Conservation (phyloP, 1,140 invertebrate genomes). For the Daktulosphaira vitifoliae region DNA sequence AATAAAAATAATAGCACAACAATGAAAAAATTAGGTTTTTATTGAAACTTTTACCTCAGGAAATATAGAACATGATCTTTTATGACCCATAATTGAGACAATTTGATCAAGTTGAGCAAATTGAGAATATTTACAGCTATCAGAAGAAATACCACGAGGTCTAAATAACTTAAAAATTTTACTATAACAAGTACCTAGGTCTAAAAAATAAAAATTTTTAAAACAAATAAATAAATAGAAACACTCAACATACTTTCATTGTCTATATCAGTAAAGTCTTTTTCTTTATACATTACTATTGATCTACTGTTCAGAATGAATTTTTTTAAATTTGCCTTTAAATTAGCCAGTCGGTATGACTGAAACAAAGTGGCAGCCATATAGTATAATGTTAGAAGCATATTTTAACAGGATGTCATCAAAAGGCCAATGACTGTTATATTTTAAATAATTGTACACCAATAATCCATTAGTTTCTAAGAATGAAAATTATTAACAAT, state of each 20-base stretch:
- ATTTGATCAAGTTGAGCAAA: slow-evolving; percentile 36
- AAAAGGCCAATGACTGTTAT: too few relatives aligned
- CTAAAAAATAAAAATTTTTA: not conserved
- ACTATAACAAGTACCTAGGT: slow-evolving; percentile 9
- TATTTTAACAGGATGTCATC: slow-evolving; percentile 37
- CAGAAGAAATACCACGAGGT: slow-evolving; percentile 19
- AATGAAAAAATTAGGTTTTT: too few relatives aligned
- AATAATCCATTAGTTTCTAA: too few relatives aligned
- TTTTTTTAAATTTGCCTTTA: slow-evolving; percentile 43
- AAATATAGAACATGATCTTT: slow-evolving; percentile 48
- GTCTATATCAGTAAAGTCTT: slow-evolving; percentile 33
- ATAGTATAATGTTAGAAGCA: slow-evolving; percentile 58
- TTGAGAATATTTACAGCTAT: slow-evolving; percentile 23
- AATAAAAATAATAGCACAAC: too few relatives aligned
- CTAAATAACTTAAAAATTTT: not conserved
- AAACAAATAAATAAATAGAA: not conserved
- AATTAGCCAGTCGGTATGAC: slow-evolving; percentile 52
- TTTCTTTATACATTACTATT: slow-evolving; percentile 41
- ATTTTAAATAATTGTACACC: too few relatives aligned
- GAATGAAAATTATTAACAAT: not conserved
- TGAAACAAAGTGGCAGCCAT: slow-evolving; percentile 58
- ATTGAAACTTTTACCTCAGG: slow-evolving; percentile 45
- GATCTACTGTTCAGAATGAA: slow-evolving; percentile 38
- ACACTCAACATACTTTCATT: slow-evolving; percentile 33
- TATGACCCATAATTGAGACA: slow-evolving; percentile 40